phyloP scores from a whole-genome alignment of 2,888 invertebrate genomes.

The Agrochola lychnidis region DNA sequence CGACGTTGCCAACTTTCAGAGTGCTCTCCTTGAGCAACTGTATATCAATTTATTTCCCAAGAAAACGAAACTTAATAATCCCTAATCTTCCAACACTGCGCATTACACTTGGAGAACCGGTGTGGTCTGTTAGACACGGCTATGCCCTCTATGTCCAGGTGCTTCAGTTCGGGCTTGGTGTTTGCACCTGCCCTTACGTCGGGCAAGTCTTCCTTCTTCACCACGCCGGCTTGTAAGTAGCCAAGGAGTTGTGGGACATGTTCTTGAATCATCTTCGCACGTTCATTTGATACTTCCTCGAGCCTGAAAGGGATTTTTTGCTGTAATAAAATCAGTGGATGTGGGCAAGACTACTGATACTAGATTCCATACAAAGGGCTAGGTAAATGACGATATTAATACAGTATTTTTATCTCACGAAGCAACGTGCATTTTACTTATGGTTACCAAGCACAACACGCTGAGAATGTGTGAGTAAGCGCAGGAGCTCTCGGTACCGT shows the following conservation, averaged over 20 bases:
- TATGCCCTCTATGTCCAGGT: slow-evolving; percentile 69
- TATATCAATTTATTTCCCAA: neutral
- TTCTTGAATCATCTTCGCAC: slow-evolving; percentile 88
- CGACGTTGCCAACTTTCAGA: neutral
- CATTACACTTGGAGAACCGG: slow-evolving; percentile 79
- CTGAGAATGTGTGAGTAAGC: too few relatives aligned
- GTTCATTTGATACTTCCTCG: slow-evolving; percentile 89
- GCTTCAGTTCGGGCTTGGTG: slow-evolving; percentile 9
- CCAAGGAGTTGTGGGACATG: slow-evolving; percentile 91
- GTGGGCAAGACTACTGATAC: neutral
- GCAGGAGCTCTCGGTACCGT: too few relatives aligned
- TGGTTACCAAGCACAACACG: too few relatives aligned
- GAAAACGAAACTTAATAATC: slow-evolving; percentile 61
- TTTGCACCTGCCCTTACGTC: slow-evolving; percentile 64
- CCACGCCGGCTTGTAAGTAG: slow-evolving; percentile 90
- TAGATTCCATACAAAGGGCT: neutral
- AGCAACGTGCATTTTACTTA: too few relatives aligned
- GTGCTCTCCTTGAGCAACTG: neutral
- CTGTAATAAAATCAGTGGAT: neutral
- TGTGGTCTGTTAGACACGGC: slow-evolving; percentile 46
- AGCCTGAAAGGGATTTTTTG: slow-evolving; percentile 79
- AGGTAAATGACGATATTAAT: neutral
- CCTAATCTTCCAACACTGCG: slow-evolving; percentile 77
- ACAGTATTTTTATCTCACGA: too few relatives aligned
- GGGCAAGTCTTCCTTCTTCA: slow-evolving; percentile 85